Percentiles rank a stretch among this genome's conserved stretches.
Evolutionary conservation across 53 echinoderm and acorn worm genomes (phyloP).

Genomic region (Temnopleurus reevesii): DNA sequence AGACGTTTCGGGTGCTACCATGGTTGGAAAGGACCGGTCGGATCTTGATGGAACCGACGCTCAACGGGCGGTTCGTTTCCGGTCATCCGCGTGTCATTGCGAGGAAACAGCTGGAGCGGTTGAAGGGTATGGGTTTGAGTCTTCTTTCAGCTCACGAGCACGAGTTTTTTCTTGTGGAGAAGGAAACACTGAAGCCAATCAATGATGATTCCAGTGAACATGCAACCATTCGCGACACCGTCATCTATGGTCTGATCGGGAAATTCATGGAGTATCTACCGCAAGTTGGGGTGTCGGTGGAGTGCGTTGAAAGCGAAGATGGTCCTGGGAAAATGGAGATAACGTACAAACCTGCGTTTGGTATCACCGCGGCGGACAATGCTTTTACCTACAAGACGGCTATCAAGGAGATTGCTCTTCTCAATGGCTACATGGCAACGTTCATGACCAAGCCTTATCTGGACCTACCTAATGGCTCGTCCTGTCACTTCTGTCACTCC

Average conservation of each 20-base stretch:
- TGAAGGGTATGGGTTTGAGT: conserved; percentile 58
- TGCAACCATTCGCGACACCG: conserved; percentile 51
- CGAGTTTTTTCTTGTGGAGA: conserved; percentile 68
- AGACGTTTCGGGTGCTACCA: neutral
- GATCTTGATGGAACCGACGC: conserved; percentile 49
- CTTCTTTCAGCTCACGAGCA: conserved; percentile 65
- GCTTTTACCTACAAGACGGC: conserved; percentile 67
- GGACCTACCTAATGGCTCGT: conserved; percentile 48
- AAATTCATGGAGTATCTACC: conserved; percentile 56
- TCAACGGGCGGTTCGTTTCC: conserved; percentile 37
- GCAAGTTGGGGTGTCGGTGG: conserved; percentile 58
- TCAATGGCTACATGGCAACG: conserved; percentile 68
- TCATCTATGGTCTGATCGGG: conserved; percentile 16
- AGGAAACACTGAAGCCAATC: conserved; percentile 56
- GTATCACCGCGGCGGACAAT: conserved; percentile 67
- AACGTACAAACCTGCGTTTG: conserved; percentile 72
- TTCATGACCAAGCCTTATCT: conserved; percentile 78
- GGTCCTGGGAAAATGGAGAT: conserved; percentile 71
- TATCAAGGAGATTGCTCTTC: conserved; percentile 72
- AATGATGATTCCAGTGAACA: conserved; percentile 47
- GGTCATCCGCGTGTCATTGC: conserved; percentile 64
- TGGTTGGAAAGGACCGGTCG: conserved; percentile 53
- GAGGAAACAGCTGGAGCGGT: conserved; percentile 39
- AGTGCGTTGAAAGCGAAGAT: conserved; percentile 60
- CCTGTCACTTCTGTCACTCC: conserved; percentile 72